phyloP scores from a whole-genome alignment of 2,797 vertebrate species.

The Melanotaenia parkinsoni region DNA sequence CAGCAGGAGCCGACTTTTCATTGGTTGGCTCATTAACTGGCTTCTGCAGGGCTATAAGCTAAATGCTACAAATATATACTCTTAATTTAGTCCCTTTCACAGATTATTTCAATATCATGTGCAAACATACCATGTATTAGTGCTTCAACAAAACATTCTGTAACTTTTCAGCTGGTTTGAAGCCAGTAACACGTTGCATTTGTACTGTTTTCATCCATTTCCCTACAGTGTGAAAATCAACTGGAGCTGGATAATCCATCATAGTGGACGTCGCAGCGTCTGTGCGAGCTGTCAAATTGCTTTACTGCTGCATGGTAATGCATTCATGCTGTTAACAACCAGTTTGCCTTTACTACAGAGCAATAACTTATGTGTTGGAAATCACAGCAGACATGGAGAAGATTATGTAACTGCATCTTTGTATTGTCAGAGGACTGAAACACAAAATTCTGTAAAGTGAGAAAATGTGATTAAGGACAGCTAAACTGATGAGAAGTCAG shows the following conservation, averaged over 20 bases:
- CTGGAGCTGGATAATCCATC: constrained; percentile 7
- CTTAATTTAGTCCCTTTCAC: no score
- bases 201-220: background rate
- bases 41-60: no score
- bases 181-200: background rate
- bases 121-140: no score
- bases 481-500: no score
- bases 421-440: background rate
- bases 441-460: background rate
- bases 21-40: no score
- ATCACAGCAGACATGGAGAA: background rate
- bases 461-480: background rate
- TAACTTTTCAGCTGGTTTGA: background rate
- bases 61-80: no score
- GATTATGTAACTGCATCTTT: background rate
- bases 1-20: no score
- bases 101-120: no score
- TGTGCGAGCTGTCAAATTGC: background rate
- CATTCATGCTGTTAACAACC: background rate
- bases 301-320: background rate
- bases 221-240: background rate
- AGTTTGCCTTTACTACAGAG: background rate
- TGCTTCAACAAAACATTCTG: no score
- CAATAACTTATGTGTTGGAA: background rate
- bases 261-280: background rate